Percentiles rank a stretch among this genome's conserved stretches.
phyloP scores from a whole-genome alignment of 2,797 vertebrate genomes.

The Coccyzus lansbergi region DNA sequence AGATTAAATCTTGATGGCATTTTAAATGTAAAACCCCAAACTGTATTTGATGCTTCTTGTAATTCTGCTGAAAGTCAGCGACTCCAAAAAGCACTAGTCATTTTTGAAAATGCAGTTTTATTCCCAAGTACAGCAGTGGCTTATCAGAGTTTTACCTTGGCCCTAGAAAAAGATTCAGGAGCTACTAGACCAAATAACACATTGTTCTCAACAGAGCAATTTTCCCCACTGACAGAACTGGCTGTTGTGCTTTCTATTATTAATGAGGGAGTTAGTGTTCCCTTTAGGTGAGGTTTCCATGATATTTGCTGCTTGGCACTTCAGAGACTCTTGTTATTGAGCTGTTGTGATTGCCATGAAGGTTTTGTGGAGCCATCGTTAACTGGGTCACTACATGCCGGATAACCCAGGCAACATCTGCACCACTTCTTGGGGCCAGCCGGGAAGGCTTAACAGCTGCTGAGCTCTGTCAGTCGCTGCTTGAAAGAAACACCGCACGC shows the following conservation, averaged over 20 bases:
- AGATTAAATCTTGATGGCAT: slow-evolving; percentile 9
- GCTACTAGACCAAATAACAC: not conserved
- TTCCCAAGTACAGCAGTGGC: not conserved
- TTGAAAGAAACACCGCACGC: not conserved
- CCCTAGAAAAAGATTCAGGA: not conserved
- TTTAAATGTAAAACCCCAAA: not conserved
- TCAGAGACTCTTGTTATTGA: not conserved
- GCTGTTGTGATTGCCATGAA: not conserved
- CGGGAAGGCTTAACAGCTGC: not conserved
- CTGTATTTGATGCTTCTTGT: not conserved
- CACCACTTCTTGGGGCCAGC: not conserved
- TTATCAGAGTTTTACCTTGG: not conserved
- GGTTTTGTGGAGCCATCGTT: not conserved
- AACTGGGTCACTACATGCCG: slow-evolving; percentile 18
- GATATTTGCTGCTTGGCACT: slow-evolving; percentile 3
- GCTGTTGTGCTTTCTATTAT: slow-evolving; percentile 33
- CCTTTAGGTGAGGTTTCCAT: not conserved
- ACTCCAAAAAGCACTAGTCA: not conserved
- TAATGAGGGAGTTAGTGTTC: not conserved
- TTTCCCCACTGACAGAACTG: not conserved
- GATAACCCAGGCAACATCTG: not conserved
- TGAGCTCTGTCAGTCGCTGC: not conserved
- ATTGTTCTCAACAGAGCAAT: not conserved
- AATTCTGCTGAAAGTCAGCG: not conserved
- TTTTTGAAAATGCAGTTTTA: slow-evolving; percentile 13